These are phyloP conservation scores for Oriolus oriolus DNA, from an alignment of 2,113 vertebrate species.

Conservation along the genomic window DNA sequence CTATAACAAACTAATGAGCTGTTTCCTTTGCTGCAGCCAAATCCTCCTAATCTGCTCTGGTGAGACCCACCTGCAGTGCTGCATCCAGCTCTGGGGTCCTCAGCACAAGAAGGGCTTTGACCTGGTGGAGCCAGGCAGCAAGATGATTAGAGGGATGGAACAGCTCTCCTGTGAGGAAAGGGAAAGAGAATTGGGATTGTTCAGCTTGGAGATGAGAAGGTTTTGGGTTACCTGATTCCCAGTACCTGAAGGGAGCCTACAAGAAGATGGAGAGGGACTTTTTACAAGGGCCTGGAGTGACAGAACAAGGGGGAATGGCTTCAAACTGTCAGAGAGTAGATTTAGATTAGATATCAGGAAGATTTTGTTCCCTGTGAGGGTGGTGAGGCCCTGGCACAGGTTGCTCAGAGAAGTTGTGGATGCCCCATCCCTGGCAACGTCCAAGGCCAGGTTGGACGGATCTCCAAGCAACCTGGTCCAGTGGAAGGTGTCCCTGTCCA, in stretches of 20 bases:
- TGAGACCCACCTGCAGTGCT: not conserved
- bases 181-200: not conserved
- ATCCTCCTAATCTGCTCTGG: not conserved
- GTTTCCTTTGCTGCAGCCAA: not conserved
- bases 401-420: not conserved
- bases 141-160: not conserved
- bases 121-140: not conserved
- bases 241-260: not conserved
- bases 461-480: not conserved
- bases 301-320: not conserved
- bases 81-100: not conserved
- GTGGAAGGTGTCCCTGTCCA: not conserved
- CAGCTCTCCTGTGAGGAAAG: not conserved
- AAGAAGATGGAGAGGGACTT: not conserved
- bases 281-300: not conserved
- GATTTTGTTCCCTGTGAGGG: not conserved
- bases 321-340: not conserved
- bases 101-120: not conserved
- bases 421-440: too few relatives aligned
- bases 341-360: not conserved
- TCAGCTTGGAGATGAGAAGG: not conserved
- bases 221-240: not conserved
- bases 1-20: not conserved
- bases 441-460: not conserved
- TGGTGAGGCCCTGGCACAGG: not conserved